phyloP scores from a whole-genome alignment of 1,140 invertebrate species.

The Euwallacea similis region DNA sequence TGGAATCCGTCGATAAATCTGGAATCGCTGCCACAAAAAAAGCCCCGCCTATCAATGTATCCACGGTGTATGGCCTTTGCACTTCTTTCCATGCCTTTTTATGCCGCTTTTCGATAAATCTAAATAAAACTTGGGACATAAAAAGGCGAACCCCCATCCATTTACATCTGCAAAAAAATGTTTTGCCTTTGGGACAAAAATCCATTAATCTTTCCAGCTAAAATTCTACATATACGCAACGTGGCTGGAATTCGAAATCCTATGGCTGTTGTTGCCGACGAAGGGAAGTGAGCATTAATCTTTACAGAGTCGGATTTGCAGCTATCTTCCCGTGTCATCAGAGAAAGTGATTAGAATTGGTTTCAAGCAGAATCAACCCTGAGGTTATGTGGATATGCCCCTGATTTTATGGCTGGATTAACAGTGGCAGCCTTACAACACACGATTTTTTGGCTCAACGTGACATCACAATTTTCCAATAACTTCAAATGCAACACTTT shows the following conservation, averaged over 20 bases:
- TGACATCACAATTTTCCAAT: too few relatives aligned
- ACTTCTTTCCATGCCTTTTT: slow-evolving; percentile 7
- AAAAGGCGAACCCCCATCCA: slow-evolving; percentile 5
- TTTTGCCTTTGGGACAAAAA: slow-evolving; percentile 21
- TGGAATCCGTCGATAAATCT: slow-evolving; percentile 11
- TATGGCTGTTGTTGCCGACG: slow-evolving; percentile 2
- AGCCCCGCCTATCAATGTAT: slow-evolving; percentile 9
- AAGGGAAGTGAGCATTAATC: too few relatives aligned
- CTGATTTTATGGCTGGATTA: too few relatives aligned
- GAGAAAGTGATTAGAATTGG: too few relatives aligned
- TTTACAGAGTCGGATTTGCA: too few relatives aligned
- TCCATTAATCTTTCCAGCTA: slow-evolving; percentile 22
- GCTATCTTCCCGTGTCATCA: too few relatives aligned
- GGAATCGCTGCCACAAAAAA: slow-evolving; percentile 3
- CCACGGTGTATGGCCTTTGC: neutral
- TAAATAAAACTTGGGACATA: slow-evolving; percentile 18
- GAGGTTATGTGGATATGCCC: too few relatives aligned
- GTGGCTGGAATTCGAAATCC: slow-evolving; percentile 13
- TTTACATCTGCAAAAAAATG: slow-evolving; percentile 22
- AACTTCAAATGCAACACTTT: too few relatives aligned
- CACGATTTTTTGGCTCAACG: too few relatives aligned
- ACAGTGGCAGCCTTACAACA: too few relatives aligned
- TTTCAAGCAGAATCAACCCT: too few relatives aligned
- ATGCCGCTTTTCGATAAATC: slow-evolving; percentile 17
- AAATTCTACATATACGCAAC: slow-evolving; percentile 15